phyloP scores from a whole-genome alignment of 2,113 vertebrate species.

The Neoarius graeffei region DNA sequence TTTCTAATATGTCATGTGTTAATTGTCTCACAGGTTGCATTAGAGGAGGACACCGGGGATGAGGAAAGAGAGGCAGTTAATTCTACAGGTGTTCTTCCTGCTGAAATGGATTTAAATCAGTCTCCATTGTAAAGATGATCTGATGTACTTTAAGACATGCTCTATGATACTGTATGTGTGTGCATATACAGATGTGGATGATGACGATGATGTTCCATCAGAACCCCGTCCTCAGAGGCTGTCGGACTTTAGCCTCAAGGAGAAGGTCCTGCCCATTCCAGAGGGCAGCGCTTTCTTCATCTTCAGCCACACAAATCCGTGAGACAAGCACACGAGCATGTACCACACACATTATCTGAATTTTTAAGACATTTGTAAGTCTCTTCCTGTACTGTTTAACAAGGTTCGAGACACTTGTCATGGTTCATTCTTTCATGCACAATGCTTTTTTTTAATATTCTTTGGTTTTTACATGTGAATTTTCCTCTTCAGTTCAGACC shows the following conservation, averaged over 20 bases:
- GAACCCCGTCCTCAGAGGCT: constrained; percentile 86
- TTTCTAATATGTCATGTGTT: not conserved
- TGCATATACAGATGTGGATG: constrained; percentile 66
- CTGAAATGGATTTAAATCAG: not conserved
- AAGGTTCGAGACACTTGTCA: not conserved
- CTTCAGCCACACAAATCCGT: constrained; percentile 97
- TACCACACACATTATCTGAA: not conserved
- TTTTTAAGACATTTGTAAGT: not conserved
- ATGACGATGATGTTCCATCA: constrained; percentile 83
- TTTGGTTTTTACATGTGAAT: too few species aligned
- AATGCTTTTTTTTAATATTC: too few species aligned
- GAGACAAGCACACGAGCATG: constrained; percentile 56
- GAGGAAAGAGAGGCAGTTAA: constrained; percentile 24
- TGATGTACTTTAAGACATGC: not conserved
- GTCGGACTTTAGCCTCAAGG: constrained; percentile 92
- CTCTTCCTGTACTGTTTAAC: not conserved
- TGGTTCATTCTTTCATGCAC: too few species aligned
- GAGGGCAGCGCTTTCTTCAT: constrained; percentile 97
- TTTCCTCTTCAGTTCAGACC: too few species aligned
- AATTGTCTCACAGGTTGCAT: constrained; percentile 20
- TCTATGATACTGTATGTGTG: not conserved
- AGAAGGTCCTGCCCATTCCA: constrained; percentile 91
- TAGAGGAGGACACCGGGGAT: constrained; percentile 31
- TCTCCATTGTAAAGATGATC: not conserved
- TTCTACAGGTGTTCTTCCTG: constrained; percentile 31